These are phyloP conservation scores for Coracopsis vasa DNA, from an alignment of 2,113 vertebrate species.

Conservation along the genomic window DNA sequence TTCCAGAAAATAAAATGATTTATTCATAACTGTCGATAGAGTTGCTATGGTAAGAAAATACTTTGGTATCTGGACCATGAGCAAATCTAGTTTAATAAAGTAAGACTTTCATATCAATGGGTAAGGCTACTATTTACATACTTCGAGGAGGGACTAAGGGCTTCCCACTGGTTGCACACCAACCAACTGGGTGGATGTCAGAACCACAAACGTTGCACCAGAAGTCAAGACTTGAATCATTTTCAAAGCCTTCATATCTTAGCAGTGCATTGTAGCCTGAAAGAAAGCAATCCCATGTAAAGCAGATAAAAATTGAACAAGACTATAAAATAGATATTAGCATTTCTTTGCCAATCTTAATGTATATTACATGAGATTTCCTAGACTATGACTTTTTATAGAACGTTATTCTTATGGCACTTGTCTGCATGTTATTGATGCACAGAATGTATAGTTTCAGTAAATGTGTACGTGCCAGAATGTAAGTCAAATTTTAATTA, in stretches of 20 bases:
- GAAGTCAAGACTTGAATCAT: constrained; percentile 91
- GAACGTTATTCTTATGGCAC: background rate
- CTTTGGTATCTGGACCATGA: background rate
- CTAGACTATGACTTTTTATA: background rate
- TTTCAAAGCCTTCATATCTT: constrained; percentile 97
- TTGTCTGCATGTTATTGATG: background rate
- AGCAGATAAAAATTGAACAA: background rate
- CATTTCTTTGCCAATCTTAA: background rate
- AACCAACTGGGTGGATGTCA: constrained; percentile 95
- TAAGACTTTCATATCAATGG: background rate
- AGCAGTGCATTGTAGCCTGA: constrained; percentile 94
- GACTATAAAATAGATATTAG: background rate
- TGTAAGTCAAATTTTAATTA: background rate
- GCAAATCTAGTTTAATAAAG: background rate
- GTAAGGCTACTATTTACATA: constrained; percentile 37
- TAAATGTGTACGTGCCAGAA: background rate
- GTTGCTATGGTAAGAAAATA: background rate
- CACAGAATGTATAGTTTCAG: background rate
- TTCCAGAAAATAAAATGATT: background rate
- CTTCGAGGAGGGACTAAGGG: constrained; percentile 95
- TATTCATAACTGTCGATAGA: background rate
- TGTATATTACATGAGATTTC: background rate
- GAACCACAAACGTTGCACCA: constrained; percentile 93
- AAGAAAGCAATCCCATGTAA: background rate
- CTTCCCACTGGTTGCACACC: constrained; percentile 96